Percentiles rank a stretch among this genome's conserved stretches.
Evolutionary conservation across 2,797 vertebrate genomes (phyloP).

Genomic region (Geotrypetes seraphini): DNA sequence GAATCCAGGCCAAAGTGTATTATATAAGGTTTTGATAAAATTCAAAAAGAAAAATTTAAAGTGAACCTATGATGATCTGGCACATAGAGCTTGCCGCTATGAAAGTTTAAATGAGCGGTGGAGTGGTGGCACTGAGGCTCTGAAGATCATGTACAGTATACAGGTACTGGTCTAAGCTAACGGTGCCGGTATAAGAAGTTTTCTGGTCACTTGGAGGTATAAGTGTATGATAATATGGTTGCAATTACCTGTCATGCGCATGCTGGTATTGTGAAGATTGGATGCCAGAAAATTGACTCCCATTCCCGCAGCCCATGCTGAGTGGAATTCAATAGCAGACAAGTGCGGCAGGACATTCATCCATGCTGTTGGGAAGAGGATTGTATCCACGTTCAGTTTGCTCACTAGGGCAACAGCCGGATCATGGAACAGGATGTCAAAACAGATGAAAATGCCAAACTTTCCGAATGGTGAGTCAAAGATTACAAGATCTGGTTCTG

Average conservation of each 20-base stretch:
- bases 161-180: too few species aligned
- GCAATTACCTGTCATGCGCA: conserved; percentile 40
- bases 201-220: too few species aligned
- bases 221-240: too few species aligned
- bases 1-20: too few species aligned
- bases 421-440: conserved; percentile 47
- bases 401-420: conserved; percentile 32
- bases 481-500: conserved; percentile 30
- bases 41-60: too few species aligned
- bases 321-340: conserved; percentile 44
- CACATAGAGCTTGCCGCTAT: too few species aligned
- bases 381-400: conserved; percentile 31
- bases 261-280: conserved; percentile 23
- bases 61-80: too few species aligned
- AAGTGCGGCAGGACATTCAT: conserved; percentile 42
- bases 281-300: conserved; percentile 38
- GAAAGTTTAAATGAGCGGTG: too few species aligned
- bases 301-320: conserved; percentile 43
- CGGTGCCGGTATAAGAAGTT: too few species aligned
- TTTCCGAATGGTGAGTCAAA: conserved; percentile 53
- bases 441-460: conserved; percentile 54
- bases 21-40: too few species aligned
- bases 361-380: conserved; percentile 40
- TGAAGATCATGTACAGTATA: too few species aligned
- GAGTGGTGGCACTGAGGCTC: too few species aligned